Percentiles rank a stretch among this genome's conserved stretches.
Evolutionary conservation across 2,888 invertebrate species (phyloP).

Genomic region (Anagyrus pseudococci): DNA sequence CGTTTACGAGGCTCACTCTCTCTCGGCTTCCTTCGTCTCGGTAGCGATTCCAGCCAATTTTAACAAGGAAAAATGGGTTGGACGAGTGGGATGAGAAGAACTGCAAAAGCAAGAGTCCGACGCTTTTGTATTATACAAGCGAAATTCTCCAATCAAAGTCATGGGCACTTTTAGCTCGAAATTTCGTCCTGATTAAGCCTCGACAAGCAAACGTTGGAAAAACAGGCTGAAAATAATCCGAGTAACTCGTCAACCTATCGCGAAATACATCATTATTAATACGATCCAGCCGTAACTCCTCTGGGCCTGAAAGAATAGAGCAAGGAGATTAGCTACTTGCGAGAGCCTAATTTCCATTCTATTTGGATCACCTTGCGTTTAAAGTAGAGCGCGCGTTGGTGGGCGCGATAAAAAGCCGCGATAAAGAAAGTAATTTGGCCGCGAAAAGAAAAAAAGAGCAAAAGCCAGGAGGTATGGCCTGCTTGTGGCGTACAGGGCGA

Average conservation of each 20-base stretch:
- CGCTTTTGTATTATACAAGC: no score
- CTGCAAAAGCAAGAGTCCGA: no score
- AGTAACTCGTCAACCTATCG: conserved; percentile 16
- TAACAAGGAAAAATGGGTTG: no score
- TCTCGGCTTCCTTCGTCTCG: conserved; percentile 5
- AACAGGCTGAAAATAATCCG: no score
- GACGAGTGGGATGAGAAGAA: no score
- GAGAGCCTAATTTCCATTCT: conserved; percentile 19
- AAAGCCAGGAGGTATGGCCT: not conserved
- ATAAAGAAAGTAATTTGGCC: conserved; percentile 31
- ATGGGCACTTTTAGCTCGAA: no score
- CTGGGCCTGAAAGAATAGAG: not conserved
- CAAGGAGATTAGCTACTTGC: not conserved
- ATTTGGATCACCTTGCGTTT: conserved; percentile 24
- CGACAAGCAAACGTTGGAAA: no score
- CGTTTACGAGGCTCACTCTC: conserved; percentile 18
- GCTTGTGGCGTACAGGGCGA: no score
- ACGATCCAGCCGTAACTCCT: conserved; percentile 10
- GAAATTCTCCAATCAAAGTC: no score
- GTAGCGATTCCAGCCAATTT: conserved; percentile 3
- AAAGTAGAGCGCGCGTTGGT: conserved; percentile 4
- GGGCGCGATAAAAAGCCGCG: conserved; percentile 11
- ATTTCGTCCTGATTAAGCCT: no score
- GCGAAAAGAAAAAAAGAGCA: conserved; percentile 10
- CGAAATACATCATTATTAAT: conserved; percentile 19